Base-by-base conservation (phyloP, 2,797 vertebrate genomes). In the Falco peregrinus region DNA sequence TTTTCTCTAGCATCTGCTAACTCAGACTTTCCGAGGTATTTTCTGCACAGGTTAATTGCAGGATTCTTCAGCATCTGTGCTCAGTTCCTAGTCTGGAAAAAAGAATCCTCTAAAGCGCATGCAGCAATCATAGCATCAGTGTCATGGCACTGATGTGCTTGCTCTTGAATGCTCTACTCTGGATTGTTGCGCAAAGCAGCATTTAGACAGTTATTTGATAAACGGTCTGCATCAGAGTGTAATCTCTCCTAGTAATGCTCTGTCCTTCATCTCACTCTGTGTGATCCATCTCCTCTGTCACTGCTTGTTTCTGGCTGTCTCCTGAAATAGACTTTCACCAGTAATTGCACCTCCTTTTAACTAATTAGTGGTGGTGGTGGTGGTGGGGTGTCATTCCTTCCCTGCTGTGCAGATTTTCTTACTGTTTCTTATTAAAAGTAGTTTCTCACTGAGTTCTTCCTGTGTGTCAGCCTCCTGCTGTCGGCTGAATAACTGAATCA, bases 161-260 rank as follows among this genome's bases (percentile, higher is more conserved):
- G 1, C 56, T 85, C 45, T 45, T 85, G n/a, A 74, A 18, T 1
- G 3, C 74, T 80, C 74, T 51, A 0, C 75, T 81, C 45, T 84
- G 85, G 37, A 31, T 54, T 65, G 56, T 56, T 65, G 87, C 78
- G 85, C 71, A 45, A 68, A 85, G 75, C 53, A 74, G 56, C 64
- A 31, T 92, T 95, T 77, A 80, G 90, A 65, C 80, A 77, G 41
- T 54, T 77, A 57, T 15, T 68, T 81, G 71, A 74, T 93, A 85
- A 95, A 87, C 60, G 87, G 68, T 91, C 91, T 68, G n/a, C n/a
- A 17, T 78, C 71, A 83, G 56, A 35, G 45, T 80, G 90, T 87
- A 89, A 92, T 87, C 81, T 92, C 59, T 77, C 25, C 64, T 50
- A 41, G 70, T 37, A 54, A 56, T 87, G 60, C 75, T 84, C 81